Base-by-base conservation (phyloP, 2,888 invertebrate species). In the Ennomos fuscantarius region DNA sequence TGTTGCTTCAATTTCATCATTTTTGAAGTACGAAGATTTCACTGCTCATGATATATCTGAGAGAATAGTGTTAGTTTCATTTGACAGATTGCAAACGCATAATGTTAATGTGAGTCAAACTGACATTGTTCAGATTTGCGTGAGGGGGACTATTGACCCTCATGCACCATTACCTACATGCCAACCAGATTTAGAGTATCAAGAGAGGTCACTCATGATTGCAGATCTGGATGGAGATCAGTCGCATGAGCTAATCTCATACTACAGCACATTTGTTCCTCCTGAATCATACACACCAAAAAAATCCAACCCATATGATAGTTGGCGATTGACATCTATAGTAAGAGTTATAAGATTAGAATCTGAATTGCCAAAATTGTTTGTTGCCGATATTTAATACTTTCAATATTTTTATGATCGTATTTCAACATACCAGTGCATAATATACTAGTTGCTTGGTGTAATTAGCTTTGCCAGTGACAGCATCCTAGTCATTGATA, bases 31-130 rank as follows among this genome's bases (percentile, higher is more conserved):
- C 68, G 76, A 82, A 1, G 92, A 93, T 66, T 89, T 92, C 55
- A 89, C 93, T 47, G 89, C 87, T 65, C 93, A 94, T 79, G 93
- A 93, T 70, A 93, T 95, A 56, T 95, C 94, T 0, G 97, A 97
- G 79, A 93, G 95, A 33, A 95, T 96, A 37, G 94, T 96, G n/a
- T 85, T 97, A 47, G 94, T 97, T n/a, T 94, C 96, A 11, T 96
- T 96, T 78, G 96, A 96, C 78, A 94, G 95, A 57, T 93, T 94
- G 8, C 94, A 95, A 74, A 94, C 95, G 0, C 95, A 95, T 71
- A 95, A 95, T 69, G 95, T 96, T 46, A 96, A 97, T 81, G 95
- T 95, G 0, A 96, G 96, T 75, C 95, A 96, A 75, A 95, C 94
- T n/a, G 95, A 96, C 68, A 94, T 97, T 45, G 93, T 94, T 1